Evolutionary conservation across 2,113 vertebrate species (phyloP).

Genomic region (Ammodytes dubius): DNA sequence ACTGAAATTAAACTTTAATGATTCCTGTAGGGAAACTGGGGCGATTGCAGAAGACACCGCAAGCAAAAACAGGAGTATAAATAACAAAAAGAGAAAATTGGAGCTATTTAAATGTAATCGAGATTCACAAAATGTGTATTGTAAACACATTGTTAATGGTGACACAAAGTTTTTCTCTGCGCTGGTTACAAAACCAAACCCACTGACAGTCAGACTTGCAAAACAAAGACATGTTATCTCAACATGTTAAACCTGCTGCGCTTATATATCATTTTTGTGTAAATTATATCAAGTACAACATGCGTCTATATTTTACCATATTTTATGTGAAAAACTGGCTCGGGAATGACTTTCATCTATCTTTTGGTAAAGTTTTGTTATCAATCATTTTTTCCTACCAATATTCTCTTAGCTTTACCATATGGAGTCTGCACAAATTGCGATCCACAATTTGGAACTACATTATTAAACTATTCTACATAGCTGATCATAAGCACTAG

Average conservation of each 20-base stretch:
- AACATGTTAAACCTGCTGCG: too few relatives aligned
- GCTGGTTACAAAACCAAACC: neutral
- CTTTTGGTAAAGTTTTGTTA: neutral
- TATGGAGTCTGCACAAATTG: neutral
- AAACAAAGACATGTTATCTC: too few relatives aligned
- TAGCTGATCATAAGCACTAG: too few relatives aligned
- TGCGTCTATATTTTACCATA: too few relatives aligned
- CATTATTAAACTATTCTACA: too few relatives aligned
- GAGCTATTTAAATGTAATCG: neutral
- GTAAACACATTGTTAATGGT: neutral
- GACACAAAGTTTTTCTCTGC: neutral
- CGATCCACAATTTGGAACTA: neutral
- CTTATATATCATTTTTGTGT: too few relatives aligned
- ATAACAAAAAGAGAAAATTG: neutral
- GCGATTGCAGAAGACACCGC: neutral
- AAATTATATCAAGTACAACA: too few relatives aligned
- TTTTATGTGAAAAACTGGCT: too few relatives aligned
- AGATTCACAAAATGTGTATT: too few relatives aligned
- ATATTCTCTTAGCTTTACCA: neutral
- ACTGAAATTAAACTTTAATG: conserved; percentile 40
- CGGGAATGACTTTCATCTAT: too few relatives aligned
- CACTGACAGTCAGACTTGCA: neutral
- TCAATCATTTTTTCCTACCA: neutral
- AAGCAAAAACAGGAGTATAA: conserved; percentile 1
- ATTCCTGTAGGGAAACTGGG: conserved; percentile 10